Evolutionary conservation across 2,113 vertebrate species (phyloP), one percentile per base, ranked within the genome.

Genomic region (Lagopus muta): DNA sequence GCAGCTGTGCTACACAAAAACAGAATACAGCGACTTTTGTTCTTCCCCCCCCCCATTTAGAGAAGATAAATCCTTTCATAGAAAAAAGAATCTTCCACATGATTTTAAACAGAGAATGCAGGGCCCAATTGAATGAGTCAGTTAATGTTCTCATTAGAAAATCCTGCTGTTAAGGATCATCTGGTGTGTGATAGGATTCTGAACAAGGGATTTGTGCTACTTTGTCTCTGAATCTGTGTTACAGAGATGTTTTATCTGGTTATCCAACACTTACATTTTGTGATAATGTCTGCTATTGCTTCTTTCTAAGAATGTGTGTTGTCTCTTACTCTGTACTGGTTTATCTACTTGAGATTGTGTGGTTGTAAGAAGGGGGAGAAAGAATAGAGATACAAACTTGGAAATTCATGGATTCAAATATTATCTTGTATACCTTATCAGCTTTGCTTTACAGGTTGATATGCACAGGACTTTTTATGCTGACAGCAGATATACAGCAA

Each of bases 101-200:
- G 8, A 72, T 88, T 88, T 92, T 86, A 58, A 89, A 62, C 28
- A 77, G 50, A 73, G 32, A 73, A 87, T 84, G 36, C 17, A 64
- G 64, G 60, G 15, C 50, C 32, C 54, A 57, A 40, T 42, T 87
- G 67, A 11, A 28, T 58, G 48, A 91, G 34, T 92, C 75, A 67
- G 36, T 94, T 86, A 90, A 75, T 83, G 61, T 20, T 91, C 69
- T 90, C 65, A 61, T 91, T 90, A 86, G 82, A 75, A 95, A 95
- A 96, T 93, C 85, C 79, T 86, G 72, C 75, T 91, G 57, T 72
- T 86, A 81, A 81, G 67, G 71, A 91, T 95, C 79, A 80, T 81
- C 86, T 90, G 50, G 61, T 64, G 27, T 80, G 55, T 61, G 85
- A 86, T 27, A 86, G 73, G 57, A 69, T 74, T 96, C 76, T 82